These are phyloP conservation scores for Dipus sagitta DNA, from an alignment of 2,797 vertebrate species.

Conservation along the genomic window DNA sequence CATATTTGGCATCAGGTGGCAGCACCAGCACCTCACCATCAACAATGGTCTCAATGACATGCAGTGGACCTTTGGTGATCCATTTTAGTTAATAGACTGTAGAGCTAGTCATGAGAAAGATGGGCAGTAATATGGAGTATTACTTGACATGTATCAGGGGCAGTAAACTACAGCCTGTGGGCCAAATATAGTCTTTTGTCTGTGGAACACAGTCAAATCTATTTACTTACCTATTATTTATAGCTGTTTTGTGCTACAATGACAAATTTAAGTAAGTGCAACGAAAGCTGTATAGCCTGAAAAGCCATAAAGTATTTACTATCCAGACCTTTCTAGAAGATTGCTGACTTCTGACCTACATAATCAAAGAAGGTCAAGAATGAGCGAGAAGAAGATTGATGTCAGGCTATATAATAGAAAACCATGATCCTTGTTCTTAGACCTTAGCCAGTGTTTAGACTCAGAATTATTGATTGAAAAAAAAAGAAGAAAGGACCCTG, in stretches of 20 bases:
- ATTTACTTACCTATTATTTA: conserved; percentile 69
- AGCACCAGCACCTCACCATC: background rate
- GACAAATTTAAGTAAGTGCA: conserved; percentile 59
- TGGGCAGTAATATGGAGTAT: background rate
- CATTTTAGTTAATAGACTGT: conserved; percentile 16
- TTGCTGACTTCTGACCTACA: conserved; percentile 59
- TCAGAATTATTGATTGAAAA: conserved; percentile 52
- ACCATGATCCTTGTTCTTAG: conserved; percentile 33
- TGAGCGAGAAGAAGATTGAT: conserved; percentile 66
- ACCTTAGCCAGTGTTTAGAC: conserved; percentile 29
- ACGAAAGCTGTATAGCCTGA: background rate
- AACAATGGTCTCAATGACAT: background rate
- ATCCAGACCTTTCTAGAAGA: conserved; percentile 14
- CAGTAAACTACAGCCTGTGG: background rate
- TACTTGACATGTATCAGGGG: conserved; percentile 17
- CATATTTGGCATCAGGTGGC: background rate
- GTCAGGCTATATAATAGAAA: conserved; percentile 41
- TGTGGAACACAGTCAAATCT: background rate
- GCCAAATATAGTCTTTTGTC: conserved; percentile 40
- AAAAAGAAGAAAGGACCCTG: background rate
- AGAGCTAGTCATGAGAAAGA: conserved; percentile 13
- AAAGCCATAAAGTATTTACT: conserved; percentile 58
- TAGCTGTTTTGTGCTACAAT: conserved; percentile 22
- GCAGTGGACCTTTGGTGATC: background rate
- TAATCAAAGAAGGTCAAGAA: conserved; percentile 64